A percentile compares a stretch with the other conserved stretches of the same genome.
These are phyloP conservation scores for Heteromyza rotundicornis DNA, from an alignment of 2,888 invertebrate species.

Conservation along the genomic window DNA sequence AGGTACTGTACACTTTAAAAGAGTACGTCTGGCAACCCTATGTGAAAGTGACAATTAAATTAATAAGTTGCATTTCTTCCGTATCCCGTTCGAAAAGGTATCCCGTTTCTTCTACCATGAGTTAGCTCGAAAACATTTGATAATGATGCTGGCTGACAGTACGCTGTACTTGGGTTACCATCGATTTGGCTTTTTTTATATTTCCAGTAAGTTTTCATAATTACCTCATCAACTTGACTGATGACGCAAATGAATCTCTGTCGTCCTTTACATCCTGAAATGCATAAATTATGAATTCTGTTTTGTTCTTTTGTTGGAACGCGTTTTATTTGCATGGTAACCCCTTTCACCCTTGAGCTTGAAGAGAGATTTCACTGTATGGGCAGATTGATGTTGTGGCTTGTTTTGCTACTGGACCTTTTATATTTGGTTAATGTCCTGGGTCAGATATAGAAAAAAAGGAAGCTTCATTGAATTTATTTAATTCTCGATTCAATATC, in stretches of 20 bases:
- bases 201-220: slow-evolving; percentile 50
- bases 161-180: slow-evolving; percentile 2
- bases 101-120: slow-evolving; percentile 40
- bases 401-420: background rate
- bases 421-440: background rate
- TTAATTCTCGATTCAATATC: no score
- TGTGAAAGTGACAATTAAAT: slow-evolving; percentile 46
- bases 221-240: slow-evolving; percentile 64
- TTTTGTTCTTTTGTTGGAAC: background rate
- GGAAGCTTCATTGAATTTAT: no score
- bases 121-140: background rate
- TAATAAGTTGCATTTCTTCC: slow-evolving; percentile 42
- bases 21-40: no score
- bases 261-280: slow-evolving; percentile 47
- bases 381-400: no score
- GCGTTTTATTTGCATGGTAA: background rate
- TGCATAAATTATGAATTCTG: slow-evolving; percentile 55
- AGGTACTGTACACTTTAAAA: no score
- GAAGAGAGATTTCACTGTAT: background rate
- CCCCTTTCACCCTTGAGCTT: background rate
- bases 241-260: slow-evolving; percentile 62
- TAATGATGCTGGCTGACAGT: background rate
- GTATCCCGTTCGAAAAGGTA: slow-evolving; percentile 29
- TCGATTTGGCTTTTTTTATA: slow-evolving; percentile 26
- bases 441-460: no score